A percentile compares a stretch with the other conserved stretches of the same genome.
Evolutionary conservation across 2,888 invertebrate genomes (phyloP).

Genomic region (Phalangium opilio): DNA sequence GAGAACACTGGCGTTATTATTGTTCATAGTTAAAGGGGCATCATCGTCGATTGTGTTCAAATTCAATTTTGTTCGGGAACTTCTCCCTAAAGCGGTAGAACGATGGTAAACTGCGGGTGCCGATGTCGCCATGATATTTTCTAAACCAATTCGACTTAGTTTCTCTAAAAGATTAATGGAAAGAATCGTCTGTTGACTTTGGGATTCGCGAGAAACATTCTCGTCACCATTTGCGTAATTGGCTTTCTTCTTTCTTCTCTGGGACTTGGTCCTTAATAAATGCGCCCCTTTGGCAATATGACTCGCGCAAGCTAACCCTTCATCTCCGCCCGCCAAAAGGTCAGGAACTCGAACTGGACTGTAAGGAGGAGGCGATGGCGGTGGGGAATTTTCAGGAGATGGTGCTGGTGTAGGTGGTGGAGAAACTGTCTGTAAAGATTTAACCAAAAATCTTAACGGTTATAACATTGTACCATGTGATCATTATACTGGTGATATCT

Average conservation of each 20-base stretch:
- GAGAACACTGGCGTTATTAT: background rate
- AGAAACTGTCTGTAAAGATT: conserved; percentile 13
- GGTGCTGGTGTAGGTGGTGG: conserved; percentile 18
- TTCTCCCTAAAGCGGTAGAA: background rate
- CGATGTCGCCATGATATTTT: conserved; percentile 9
- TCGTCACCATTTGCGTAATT: too few species aligned
- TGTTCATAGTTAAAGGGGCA: conserved; percentile 5
- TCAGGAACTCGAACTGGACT: conserved; percentile 13
- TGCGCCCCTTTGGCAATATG: conserved; percentile 13
- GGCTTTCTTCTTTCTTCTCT: too few species aligned
- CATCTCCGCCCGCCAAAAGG: conserved; percentile 11
- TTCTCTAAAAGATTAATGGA: conserved; percentile 12
- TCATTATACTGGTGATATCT: too few species aligned
- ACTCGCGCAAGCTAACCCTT: background rate
- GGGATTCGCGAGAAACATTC: too few species aligned
- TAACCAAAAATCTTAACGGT: too few species aligned
- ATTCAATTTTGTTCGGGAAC: conserved; percentile 2
- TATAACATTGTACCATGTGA: too few species aligned
- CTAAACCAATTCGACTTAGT: conserved; percentile 14
- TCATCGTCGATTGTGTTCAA: conserved; percentile 5
- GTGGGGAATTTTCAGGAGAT: conserved; percentile 19
- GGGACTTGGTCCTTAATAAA: conserved; percentile 3
- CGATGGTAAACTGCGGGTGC: background rate
- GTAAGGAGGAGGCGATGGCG: conserved; percentile 16
- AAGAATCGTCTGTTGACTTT: background rate